A percentile compares a stretch with the other conserved stretches of the same genome.
Evolutionary conservation across 2,888 invertebrate species (phyloP).

Genomic region (Diogma glabrata): DNA sequence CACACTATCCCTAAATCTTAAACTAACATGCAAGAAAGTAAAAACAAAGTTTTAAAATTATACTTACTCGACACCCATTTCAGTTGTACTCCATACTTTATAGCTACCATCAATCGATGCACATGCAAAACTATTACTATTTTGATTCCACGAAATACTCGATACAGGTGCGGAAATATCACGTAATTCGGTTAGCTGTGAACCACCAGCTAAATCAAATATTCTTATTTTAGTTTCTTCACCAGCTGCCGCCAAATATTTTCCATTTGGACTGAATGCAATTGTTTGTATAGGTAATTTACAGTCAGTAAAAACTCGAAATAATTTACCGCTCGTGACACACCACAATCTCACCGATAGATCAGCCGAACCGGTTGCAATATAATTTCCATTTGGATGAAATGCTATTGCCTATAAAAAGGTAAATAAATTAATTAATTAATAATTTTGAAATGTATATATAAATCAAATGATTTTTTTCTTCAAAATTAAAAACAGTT

Average conservation of each 20-base stretch:
- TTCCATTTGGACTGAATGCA: slow-evolving; percentile 76
- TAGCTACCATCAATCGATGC: slow-evolving; percentile 54
- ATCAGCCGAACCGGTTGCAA: slow-evolving; percentile 87
- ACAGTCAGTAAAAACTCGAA: slow-evolving; percentile 69
- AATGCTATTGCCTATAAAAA: slow-evolving; percentile 46
- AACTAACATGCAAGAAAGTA: neutral
- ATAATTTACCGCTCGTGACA: slow-evolving; percentile 66
- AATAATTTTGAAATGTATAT: neutral
- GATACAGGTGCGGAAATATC: slow-evolving; percentile 45
- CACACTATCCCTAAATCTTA: too few species aligned
- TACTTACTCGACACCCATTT: slow-evolving; percentile 22
- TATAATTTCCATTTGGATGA: slow-evolving; percentile 83
- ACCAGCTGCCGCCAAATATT: slow-evolving; percentile 70
- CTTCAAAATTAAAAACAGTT: too few species aligned
- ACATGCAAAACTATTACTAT: slow-evolving; percentile 50
- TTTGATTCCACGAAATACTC: slow-evolving; percentile 45
- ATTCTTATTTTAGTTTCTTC: slow-evolving; percentile 52
- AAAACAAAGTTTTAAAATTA: neutral
- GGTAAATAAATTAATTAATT: slow-evolving; percentile 10
- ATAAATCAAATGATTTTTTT: neutral
- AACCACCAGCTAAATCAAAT: slow-evolving; percentile 53
- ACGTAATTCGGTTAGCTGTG: slow-evolving; percentile 44
- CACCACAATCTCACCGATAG: slow-evolving; percentile 80
- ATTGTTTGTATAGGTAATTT: slow-evolving; percentile 62
- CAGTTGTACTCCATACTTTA: slow-evolving; percentile 48